Evolutionary conservation across 35 echinoderm and acorn worm species (phyloP).

Genomic region (Amphiura filiformis): DNA sequence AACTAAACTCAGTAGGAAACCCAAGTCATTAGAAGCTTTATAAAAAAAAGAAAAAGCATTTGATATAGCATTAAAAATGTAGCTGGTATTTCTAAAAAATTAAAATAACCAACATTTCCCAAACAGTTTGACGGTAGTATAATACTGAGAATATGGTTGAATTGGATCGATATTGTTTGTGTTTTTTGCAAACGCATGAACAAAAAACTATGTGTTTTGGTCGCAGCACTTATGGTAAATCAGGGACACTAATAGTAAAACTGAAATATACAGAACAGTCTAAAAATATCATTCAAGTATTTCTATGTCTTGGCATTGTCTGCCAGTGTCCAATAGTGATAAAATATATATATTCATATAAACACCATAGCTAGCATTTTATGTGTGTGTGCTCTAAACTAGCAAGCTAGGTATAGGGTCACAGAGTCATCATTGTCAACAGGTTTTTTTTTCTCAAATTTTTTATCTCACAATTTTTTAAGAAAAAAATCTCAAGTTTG

Average conservation of each 20-base stretch:
- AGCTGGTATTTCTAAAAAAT: no score
- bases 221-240: conserved; percentile 1
- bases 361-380: not conserved
- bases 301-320: not conserved
- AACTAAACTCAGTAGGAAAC: no score
- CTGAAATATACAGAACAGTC: conserved; percentile 14
- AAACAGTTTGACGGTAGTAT: not conserved
- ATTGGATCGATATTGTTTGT: no score
- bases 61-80: no score
- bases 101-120: no score
- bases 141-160: not conserved
- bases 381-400: not conserved
- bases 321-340: not conserved
- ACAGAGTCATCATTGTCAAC: not conserved
- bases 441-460: not conserved
- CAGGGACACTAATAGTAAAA: not conserved
- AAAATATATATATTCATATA: conserved; percentile 17
- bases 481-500: not conserved
- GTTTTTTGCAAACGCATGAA: not conserved
- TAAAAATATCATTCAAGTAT: not conserved
- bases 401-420: not conserved
- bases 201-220: not conserved
- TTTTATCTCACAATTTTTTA: not conserved
- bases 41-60: no score
- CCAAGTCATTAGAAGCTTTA: no score